Percentiles rank a stretch among this genome's conserved stretches.
These are phyloP conservation scores for Ypsolopha sequella DNA, from an alignment of 2,888 invertebrate species.

Conservation along the genomic window DNA sequence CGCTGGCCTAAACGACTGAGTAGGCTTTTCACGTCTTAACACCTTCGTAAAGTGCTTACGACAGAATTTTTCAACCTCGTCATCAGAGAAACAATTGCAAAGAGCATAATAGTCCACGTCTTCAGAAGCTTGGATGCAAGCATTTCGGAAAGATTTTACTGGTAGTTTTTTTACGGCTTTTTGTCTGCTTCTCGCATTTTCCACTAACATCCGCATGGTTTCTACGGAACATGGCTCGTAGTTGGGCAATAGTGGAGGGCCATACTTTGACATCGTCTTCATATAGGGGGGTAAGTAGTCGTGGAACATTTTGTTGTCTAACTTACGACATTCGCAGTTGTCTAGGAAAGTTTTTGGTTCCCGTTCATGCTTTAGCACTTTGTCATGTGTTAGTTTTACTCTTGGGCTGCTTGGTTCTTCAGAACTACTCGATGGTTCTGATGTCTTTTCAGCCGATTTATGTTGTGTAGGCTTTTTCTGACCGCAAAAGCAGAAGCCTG, in stretches of 20 bases:
- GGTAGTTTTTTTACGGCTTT: too few relatives aligned
- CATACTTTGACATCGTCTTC: conserved; percentile 36
- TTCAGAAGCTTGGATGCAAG: conserved; percentile 36
- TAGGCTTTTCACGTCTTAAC: background rate
- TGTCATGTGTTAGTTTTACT: conserved; percentile 28
- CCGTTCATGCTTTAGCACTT: conserved; percentile 39
- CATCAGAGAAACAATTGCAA: conserved; percentile 44
- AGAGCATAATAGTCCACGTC: conserved; percentile 29
- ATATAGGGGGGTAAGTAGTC: conserved; percentile 51
- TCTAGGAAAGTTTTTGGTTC: conserved; percentile 39
- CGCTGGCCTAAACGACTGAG: background rate
- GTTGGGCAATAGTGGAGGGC: conserved; percentile 30
- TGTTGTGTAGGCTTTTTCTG: conserved; percentile 8
- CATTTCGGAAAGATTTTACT: conserved; percentile 23
- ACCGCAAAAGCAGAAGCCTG: conserved; percentile 37
- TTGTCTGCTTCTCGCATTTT: conserved; percentile 21
- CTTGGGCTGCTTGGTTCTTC: conserved; percentile 21
- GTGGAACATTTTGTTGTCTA: conserved; percentile 37
- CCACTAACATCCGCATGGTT: conserved; percentile 32
- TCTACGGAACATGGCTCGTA: conserved; percentile 36
- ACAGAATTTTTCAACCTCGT: conserved; percentile 14
- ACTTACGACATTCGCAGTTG: conserved; percentile 34
- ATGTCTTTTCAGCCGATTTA: background rate
- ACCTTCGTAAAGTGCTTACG: background rate
- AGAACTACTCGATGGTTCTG: conserved; percentile 5